Percentiles rank a stretch among this genome's conserved stretches.
These are phyloP conservation scores for Boloria selene DNA, from an alignment of 2,888 invertebrate species.

Conservation along the genomic window DNA sequence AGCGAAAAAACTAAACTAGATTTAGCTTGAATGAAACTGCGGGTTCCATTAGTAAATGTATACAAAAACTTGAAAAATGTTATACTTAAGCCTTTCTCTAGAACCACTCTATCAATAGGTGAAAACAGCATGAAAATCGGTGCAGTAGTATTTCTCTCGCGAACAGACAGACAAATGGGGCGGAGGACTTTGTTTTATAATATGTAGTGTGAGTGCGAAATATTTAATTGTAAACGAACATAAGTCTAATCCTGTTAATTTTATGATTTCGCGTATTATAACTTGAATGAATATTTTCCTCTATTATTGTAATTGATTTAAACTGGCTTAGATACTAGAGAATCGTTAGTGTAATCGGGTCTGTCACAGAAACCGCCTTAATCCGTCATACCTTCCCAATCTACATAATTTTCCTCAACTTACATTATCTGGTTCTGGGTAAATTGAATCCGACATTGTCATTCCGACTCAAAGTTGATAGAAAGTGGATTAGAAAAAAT, in stretches of 20 bases:
- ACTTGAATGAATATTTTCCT: constrained; percentile 18
- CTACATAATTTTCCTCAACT: constrained; percentile 39
- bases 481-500: constrained; percentile 42
- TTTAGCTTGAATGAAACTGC: too few species aligned
- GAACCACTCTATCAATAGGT: too few species aligned
- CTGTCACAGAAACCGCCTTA: constrained; percentile 30
- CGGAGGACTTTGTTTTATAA: not conserved
- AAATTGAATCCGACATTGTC: constrained; percentile 41
- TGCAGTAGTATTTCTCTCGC: too few species aligned
- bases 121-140: too few species aligned
- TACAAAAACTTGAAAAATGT: too few species aligned
- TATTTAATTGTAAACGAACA: not conserved
- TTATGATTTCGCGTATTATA: not conserved
- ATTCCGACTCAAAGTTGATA: constrained; percentile 34
- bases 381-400: constrained; percentile 39
- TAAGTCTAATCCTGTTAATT: not conserved
- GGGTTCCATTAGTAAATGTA: too few species aligned
- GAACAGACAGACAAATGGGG: too few species aligned
- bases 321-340: constrained; percentile 12
- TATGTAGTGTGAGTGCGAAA: not conserved
- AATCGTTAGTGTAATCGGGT: constrained; percentile 32
- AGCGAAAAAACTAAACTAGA: too few species aligned
- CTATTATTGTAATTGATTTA: constrained; percentile 29
- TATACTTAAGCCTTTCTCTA: too few species aligned
- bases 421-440: constrained; percentile 39